Evolutionary conservation across 2,797 vertebrate genomes (phyloP).

Genomic region (Thaleichthys pacificus): DNA sequence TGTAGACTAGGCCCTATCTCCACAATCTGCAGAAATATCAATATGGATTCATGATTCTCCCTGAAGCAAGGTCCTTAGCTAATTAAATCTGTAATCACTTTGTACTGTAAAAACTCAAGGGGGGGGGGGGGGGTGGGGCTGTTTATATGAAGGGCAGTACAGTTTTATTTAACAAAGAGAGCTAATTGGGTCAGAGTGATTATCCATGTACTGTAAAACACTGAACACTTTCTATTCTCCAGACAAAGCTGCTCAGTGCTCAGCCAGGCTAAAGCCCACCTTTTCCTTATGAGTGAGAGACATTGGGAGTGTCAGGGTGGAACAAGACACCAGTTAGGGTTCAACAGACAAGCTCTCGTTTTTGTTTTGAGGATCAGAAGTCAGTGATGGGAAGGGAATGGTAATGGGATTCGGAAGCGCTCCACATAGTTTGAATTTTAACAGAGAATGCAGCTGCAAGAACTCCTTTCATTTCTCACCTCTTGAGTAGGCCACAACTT

Average conservation of each 20-base stretch:
- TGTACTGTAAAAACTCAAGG: conserved; percentile 70
- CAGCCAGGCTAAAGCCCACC: conserved; percentile 15
- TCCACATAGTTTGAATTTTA: neutral
- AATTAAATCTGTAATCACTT: conserved; percentile 78
- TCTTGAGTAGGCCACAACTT: neutral
- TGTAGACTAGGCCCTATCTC: conserved; percentile 43
- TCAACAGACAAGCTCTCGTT: conserved; percentile 2
- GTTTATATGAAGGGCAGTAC: conserved; percentile 56
- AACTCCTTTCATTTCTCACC: conserved; percentile 3
- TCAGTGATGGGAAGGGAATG: conserved; percentile 4
- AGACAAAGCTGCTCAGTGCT: conserved; percentile 32
- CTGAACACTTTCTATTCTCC: conserved; percentile 37
- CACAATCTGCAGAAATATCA: conserved; percentile 65
- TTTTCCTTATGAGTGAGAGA: neutral
- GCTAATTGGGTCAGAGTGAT: conserved; percentile 71
- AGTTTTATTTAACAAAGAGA: conserved; percentile 69
- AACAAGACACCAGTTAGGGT: neutral
- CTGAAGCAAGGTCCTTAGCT: conserved; percentile 70
- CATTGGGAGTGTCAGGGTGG: neutral
- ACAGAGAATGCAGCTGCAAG: neutral
- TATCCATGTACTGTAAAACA: conserved; percentile 33
- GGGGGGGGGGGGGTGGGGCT: conserved; percentile 31
- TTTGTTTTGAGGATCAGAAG: conserved; percentile 11
- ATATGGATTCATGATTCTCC: conserved; percentile 72
- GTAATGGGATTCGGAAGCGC: conserved; percentile 7